A percentile compares a stretch with the other conserved stretches of the same genome.
Evolutionary conservation across 2,888 invertebrate species (phyloP).

Genomic region (Chymomyza procnemis): DNA sequence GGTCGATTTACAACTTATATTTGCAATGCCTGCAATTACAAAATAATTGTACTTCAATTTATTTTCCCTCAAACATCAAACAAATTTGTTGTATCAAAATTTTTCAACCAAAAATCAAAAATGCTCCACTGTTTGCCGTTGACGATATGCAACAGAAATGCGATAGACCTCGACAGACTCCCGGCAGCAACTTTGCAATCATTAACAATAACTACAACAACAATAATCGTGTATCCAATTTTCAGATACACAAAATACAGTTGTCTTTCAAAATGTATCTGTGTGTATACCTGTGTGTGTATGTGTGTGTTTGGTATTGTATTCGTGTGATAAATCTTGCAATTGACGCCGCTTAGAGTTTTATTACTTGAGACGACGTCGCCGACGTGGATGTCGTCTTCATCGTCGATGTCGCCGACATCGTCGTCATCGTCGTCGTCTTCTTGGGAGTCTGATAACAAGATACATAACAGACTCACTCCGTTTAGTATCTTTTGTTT

Average conservation of each 20-base stretch:
- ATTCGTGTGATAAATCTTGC: constrained; percentile 58
- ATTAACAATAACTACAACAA: not conserved
- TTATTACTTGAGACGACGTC: constrained; percentile 28
- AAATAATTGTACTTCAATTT: too few species aligned
- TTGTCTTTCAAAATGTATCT: not conserved
- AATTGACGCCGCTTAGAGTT: constrained; percentile 45
- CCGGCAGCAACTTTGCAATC: not conserved
- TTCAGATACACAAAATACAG: not conserved
- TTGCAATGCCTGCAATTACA: too few species aligned
- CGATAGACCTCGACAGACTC: constrained; percentile 29
- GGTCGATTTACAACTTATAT: too few species aligned
- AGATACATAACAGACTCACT: not conserved
- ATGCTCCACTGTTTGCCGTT: not conserved
- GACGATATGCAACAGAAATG: constrained; percentile 18
- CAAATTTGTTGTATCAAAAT: too few species aligned
- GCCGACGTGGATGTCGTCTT: not conserved
- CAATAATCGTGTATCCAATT: not conserved
- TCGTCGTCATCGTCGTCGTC: not conserved
- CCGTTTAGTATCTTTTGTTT: constrained; percentile 3
- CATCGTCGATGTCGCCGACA: not conserved
- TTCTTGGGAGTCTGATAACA: not conserved
- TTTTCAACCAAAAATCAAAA: not conserved
- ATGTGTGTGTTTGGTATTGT: not conserved
- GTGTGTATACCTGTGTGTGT: not conserved
- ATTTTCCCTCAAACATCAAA: too few species aligned